Conservation (phyloP, 2,888 invertebrate genomes). For the Drosophila testacea region DNA sequence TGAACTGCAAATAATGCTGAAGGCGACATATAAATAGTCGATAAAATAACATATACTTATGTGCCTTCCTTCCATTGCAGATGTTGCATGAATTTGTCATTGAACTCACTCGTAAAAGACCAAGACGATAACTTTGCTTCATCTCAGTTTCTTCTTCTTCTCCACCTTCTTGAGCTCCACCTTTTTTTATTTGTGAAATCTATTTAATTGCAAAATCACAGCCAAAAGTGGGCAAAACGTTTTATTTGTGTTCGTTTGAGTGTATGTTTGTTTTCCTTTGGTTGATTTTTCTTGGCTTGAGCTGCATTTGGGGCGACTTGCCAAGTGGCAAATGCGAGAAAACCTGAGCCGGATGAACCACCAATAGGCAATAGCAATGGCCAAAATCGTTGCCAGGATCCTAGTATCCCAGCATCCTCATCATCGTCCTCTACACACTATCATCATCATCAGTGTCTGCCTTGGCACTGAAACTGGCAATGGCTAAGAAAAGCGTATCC, state of each 20-base stretch:
- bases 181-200: slow-evolving; percentile 56
- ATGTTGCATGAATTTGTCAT: slow-evolving; percentile 70
- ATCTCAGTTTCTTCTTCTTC: not conserved
- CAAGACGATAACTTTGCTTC: slow-evolving; percentile 9
- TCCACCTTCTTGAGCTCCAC: not conserved
- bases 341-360: slow-evolving; percentile 73
- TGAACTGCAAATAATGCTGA: slow-evolving; percentile 70
- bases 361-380: slow-evolving; percentile 52
- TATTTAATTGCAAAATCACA: slow-evolving; percentile 80
- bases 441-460: slow-evolving; percentile 57
- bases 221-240: slow-evolving; percentile 67
- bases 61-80: slow-evolving; percentile 46
- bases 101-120: slow-evolving; percentile 58
- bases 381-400: slow-evolving; percentile 53
- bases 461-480: slow-evolving; percentile 63
- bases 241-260: slow-evolving; percentile 30
- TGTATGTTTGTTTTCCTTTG: slow-evolving; percentile 61
- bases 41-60: slow-evolving; percentile 30
- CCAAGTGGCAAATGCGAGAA: slow-evolving; percentile 63
- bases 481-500: slow-evolving; percentile 49
- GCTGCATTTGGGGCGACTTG: slow-evolving; percentile 39
- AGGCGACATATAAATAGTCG: slow-evolving; percentile 58
- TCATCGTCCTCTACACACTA: slow-evolving; percentile 58
- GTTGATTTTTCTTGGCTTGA: slow-evolving; percentile 66
- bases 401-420: slow-evolving; percentile 65